Percentiles rank a stretch among this genome's conserved stretches.
Evolutionary conservation across 2,113 vertebrate genomes (phyloP).

Genomic region (Cavia aperea): DNA sequence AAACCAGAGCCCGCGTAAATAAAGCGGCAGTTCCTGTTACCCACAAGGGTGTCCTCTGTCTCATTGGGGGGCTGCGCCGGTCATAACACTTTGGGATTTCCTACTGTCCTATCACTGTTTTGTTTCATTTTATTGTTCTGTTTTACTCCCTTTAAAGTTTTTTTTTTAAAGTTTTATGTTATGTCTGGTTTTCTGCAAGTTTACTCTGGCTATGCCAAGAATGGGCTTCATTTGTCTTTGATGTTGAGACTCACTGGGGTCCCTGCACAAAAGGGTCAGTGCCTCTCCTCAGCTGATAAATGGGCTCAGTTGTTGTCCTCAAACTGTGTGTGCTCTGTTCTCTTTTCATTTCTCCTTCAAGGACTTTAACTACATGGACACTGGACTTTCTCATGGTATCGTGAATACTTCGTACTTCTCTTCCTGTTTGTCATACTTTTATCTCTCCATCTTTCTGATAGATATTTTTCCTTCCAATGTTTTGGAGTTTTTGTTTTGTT

Average conservation of each 20-base stretch:
- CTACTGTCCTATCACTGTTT: no score
- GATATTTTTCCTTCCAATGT: neutral
- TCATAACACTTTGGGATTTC: no score
- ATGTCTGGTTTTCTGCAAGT: neutral
- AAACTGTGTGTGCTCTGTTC: neutral
- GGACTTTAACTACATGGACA: neutral
- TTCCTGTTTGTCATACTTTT: neutral
- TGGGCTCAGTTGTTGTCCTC: neutral
- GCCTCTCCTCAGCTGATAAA: neutral
- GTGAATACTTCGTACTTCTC: neutral
- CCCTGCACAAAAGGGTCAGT: neutral
- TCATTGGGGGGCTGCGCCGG: no score
- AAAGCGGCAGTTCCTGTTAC: no score
- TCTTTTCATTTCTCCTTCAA: neutral
- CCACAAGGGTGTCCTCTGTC: no score
- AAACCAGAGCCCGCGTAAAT: no score
- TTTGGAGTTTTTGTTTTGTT: no score
- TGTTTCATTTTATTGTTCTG: no score
- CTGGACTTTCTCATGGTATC: neutral
- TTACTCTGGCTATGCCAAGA: neutral
- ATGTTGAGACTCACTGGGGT: neutral
- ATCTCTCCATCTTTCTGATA: neutral
- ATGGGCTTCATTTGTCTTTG: neutral
- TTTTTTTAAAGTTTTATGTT: no score
- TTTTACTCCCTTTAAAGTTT: no score